Percentiles rank a stretch among this genome's conserved stretches.
phyloP scores from a whole-genome alignment of 2,113 vertebrate species.

The Isichthys henryi region DNA sequence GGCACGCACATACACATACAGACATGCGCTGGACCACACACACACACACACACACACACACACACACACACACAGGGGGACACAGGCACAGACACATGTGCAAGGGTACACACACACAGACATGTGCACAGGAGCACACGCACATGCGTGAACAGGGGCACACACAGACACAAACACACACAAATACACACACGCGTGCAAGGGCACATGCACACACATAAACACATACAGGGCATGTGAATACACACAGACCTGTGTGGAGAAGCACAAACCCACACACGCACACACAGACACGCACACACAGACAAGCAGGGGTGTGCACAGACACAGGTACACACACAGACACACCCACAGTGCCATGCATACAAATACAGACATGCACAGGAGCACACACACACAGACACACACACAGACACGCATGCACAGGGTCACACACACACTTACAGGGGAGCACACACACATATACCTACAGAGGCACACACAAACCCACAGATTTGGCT shows the following conservation, averaged over 20 bases:
- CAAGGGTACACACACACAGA: neutral
- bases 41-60: neutral
- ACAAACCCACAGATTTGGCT: neutral
- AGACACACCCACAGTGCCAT: neutral
- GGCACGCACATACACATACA: neutral
- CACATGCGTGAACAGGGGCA: too few relatives aligned
- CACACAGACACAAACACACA: neutral
- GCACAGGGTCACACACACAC: too few relatives aligned
- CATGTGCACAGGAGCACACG: too few relatives aligned
- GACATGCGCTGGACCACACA: neutral
- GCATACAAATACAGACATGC: too few relatives aligned
- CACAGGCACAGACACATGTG: neutral
- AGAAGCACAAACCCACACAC: too few relatives aligned
- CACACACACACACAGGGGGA: neutral
- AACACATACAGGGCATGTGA: too few relatives aligned
- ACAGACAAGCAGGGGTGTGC: neutral
- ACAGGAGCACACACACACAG: neutral
- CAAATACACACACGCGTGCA: too few relatives aligned
- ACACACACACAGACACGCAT: too few relatives aligned
- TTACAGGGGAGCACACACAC: neutral
- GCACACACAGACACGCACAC: neutral
- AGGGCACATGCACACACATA: too few relatives aligned
- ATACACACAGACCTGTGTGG: too few relatives aligned
- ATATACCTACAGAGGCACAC: neutral
- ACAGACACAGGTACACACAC: neutral